Conservation (phyloP, 2,888 invertebrate genomes). For the Dusona sp. region DNA sequence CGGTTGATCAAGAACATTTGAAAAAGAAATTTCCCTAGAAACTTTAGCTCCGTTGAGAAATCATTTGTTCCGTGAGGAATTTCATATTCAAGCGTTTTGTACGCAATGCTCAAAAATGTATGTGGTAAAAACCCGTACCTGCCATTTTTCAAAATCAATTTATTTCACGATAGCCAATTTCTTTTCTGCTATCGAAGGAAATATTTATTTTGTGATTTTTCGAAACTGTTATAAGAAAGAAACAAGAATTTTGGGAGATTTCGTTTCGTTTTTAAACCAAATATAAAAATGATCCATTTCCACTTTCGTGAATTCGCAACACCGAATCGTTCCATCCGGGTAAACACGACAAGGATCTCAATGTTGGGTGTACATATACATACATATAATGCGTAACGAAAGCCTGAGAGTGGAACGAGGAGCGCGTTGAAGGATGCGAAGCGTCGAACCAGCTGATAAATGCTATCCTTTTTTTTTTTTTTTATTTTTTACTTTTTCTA, state of each 20-base stretch:
- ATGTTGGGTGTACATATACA: conserved; percentile 18
- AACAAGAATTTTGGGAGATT: background rate
- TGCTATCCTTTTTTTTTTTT: conserved; percentile 25
- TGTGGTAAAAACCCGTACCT: no score
- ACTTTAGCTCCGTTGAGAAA: background rate
- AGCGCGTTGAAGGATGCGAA: conserved; percentile 55
- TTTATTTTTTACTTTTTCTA: conserved; percentile 33
- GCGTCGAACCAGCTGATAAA: conserved; percentile 50
- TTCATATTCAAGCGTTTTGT: background rate
- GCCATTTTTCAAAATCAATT: background rate
- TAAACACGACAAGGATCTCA: conserved; percentile 60
- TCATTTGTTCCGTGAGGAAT: background rate
- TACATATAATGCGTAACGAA: conserved; percentile 33
- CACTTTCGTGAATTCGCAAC: conserved; percentile 61
- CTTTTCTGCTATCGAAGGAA: background rate
- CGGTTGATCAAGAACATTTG: conserved; percentile 2
- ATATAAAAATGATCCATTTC: conserved; percentile 31
- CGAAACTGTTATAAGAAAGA: background rate
- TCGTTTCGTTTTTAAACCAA: background rate
- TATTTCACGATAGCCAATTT: background rate
- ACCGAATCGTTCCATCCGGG: conserved; percentile 57
- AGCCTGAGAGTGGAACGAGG: conserved; percentile 50
- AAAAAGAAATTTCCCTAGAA: background rate
- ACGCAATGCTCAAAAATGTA: background rate
- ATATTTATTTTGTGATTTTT: background rate